Evolutionary conservation across 2,113 vertebrate species (phyloP).

Genomic region (Hydrochoerus hydrochaeris): DNA sequence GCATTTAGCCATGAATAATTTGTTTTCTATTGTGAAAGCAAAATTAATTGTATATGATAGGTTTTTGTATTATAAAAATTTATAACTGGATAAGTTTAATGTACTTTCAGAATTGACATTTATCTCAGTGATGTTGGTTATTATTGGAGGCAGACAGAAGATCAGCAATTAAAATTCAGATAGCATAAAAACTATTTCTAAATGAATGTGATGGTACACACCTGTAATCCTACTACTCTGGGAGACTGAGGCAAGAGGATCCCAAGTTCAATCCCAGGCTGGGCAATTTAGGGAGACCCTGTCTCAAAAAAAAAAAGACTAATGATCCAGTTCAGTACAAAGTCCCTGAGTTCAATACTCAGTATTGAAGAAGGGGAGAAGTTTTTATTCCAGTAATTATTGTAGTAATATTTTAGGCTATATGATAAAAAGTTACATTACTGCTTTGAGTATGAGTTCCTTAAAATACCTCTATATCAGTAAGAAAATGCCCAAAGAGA

Average conservation of each 20-base stretch:
- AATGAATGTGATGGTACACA: not conserved
- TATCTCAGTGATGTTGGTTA: not conserved
- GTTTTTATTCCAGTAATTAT: not conserved
- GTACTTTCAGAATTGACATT: conserved; percentile 51
- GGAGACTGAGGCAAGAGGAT: not conserved
- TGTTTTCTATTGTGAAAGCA: conserved; percentile 54
- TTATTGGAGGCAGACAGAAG: not conserved
- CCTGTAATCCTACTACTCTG: not conserved
- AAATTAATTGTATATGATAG: conserved; percentile 24
- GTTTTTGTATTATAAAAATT: conserved; percentile 24
- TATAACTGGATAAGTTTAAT: conserved; percentile 42
- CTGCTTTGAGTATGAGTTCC: not conserved
- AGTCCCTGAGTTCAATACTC: not conserved
- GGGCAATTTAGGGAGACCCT: not conserved
- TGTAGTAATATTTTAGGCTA: not conserved
- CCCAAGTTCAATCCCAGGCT: not conserved
- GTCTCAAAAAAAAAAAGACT: not conserved
- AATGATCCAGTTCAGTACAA: not conserved
- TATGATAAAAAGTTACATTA: not conserved
- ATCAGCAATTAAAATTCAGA: conserved; percentile 16
- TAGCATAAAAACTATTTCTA: not conserved
- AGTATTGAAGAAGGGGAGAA: not conserved
- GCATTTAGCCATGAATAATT: conserved; percentile 59
- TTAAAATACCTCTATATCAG: not conserved
- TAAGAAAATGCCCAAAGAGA: not conserved